phyloP scores from a whole-genome alignment of 2,113 vertebrate species.

The Bos indicus region DNA sequence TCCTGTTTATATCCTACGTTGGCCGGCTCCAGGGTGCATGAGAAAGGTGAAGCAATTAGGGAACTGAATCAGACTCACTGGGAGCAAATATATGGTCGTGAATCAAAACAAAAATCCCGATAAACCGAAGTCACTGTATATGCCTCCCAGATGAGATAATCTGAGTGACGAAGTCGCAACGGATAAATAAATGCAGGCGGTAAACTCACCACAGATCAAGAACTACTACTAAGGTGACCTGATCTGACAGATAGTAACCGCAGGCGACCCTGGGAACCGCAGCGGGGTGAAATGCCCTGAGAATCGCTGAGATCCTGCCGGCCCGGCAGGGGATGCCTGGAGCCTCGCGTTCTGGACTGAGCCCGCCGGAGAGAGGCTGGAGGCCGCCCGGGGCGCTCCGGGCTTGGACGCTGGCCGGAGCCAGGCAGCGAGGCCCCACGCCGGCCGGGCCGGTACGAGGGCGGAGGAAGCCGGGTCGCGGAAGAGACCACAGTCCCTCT shows the following conservation, averaged over 20 bases:
- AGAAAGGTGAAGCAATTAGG: background rate
- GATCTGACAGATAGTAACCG: background rate
- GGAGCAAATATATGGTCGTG: background rate
- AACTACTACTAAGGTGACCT: background rate
- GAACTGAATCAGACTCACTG: background rate
- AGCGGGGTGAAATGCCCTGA: background rate
- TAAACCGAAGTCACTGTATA: background rate
- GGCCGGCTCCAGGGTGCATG: background rate
- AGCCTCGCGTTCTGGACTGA: background rate
- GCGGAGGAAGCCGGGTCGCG: accelerated
- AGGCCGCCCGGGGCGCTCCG: background rate
- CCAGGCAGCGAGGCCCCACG: too few relatives aligned
- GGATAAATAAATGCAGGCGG: background rate
- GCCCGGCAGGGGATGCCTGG: background rate
- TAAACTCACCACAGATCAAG: background rate
- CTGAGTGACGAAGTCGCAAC: background rate
- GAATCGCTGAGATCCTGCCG: background rate
- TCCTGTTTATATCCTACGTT: background rate
- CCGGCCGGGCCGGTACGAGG: accelerated
- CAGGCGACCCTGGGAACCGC: background rate
- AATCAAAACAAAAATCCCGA: background rate
- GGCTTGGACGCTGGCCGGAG: background rate
- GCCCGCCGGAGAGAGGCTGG: background rate
- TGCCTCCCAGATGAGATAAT: background rate
- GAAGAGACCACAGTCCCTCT: background rate